Percentiles rank a stretch among this genome's conserved stretches.
Evolutionary conservation across 1,140 invertebrate genomes (phyloP).

Genomic region (Drosophila pseudoananassae): DNA sequence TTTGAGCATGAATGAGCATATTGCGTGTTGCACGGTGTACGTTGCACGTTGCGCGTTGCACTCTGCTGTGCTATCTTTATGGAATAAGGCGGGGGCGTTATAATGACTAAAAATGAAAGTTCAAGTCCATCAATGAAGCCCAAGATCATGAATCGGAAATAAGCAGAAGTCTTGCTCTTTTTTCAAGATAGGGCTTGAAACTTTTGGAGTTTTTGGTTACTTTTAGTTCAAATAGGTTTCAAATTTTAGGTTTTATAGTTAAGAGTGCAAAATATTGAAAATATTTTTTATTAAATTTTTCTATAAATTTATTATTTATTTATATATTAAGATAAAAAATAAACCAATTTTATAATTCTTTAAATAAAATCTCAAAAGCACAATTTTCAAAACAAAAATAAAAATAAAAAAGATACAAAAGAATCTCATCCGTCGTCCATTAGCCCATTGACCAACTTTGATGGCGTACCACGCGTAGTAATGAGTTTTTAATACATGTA

Average conservation of each 20-base stretch:
- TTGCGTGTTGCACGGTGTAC: constrained; percentile 31
- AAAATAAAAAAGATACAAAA: not conserved
- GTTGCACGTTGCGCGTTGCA: constrained; percentile 12
- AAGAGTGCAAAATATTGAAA: too few species aligned
- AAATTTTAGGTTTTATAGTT: not conserved
- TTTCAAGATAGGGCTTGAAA: not conserved
- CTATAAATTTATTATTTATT: too few species aligned
- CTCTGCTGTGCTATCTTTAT: constrained; percentile 20
- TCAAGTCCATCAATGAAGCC: constrained; percentile 15
- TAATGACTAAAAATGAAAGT: constrained; percentile 53
- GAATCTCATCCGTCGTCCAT: constrained; percentile 57
- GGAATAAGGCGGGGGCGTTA: constrained; percentile 37
- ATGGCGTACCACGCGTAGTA: constrained; percentile 57
- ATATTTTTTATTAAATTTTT: too few species aligned
- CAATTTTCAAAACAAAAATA: constrained; percentile 20
- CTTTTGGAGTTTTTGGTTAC: not conserved
- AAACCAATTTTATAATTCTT: constrained; percentile 1
- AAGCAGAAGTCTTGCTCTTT: not conserved
- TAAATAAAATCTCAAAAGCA: constrained; percentile 21
- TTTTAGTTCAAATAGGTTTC: not conserved
- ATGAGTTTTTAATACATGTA: constrained; percentile 81
- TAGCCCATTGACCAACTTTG: constrained; percentile 78
- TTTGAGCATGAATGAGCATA: constrained; percentile 70
- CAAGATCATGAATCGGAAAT: constrained; percentile 17
- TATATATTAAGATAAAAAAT: not conserved